phyloP scores from a whole-genome alignment of 1,140 invertebrate genomes.

The Drosophila ercepeae region DNA sequence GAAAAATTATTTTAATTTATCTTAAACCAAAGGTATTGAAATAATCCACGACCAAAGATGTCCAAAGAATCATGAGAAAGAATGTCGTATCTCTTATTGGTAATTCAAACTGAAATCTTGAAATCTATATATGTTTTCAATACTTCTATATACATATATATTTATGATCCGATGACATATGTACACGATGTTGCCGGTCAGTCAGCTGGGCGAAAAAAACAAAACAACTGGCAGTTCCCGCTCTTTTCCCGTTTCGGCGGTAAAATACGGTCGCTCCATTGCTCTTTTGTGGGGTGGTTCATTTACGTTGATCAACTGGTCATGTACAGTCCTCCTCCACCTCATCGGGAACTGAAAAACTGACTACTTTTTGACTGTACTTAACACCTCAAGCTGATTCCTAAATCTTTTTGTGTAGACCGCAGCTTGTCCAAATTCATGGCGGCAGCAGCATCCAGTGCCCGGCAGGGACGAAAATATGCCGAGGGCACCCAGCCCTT shows the following conservation, averaged over 20 bases:
- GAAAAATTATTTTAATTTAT: no score
- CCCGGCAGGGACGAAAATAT: conserved; percentile 53
- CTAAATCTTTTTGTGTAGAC: conserved; percentile 23
- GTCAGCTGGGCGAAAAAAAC: conserved; percentile 30
- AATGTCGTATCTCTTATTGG: conserved; percentile 12
- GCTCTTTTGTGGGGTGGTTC: conserved; percentile 19
- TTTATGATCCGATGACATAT: background rate
- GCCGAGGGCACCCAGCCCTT: conserved; percentile 85
- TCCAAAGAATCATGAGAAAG: background rate
- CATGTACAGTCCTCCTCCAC: conserved; percentile 21
- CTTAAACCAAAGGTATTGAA: no score
- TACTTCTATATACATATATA: background rate
- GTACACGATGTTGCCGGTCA: conserved; percentile 1
- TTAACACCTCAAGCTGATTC: background rate
- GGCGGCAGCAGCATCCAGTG: conserved; percentile 45
- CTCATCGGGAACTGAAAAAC: background rate
- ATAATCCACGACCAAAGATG: background rate
- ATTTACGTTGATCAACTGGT: conserved; percentile 6
- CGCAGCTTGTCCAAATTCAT: conserved; percentile 40
- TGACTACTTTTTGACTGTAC: conserved; percentile 7
- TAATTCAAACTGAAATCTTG: conserved; percentile 4
- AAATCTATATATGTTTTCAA: background rate
- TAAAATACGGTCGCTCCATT: conserved; percentile 16
- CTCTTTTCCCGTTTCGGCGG: conserved; percentile 40
- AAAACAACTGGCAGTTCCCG: conserved; percentile 43